Evolutionary conservation across 2,797 vertebrate genomes (phyloP), one percentile per base, ranked within the genome.

Genomic region (Coluber constrictor): DNA sequence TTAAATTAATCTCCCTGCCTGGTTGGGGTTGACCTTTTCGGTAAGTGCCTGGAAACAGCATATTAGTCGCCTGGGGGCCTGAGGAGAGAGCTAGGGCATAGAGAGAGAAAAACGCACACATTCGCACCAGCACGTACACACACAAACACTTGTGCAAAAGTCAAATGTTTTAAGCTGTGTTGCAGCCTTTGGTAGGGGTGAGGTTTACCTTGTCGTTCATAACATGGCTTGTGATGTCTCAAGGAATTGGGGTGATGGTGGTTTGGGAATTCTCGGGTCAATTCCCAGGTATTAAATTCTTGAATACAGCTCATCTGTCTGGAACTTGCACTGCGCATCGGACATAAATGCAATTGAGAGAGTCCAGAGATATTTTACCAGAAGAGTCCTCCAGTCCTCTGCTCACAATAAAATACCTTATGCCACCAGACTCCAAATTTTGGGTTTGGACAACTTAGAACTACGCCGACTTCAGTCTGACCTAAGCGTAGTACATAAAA

Each of bases 1-100:
- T 91, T 94, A 92, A 96, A 98, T 96, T 94, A 96, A 96, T 96
- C 96, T 96, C 94, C 94, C 96, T 92, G 88, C n/a, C 93, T 55
- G 86, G 95, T 92, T 91, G 79, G 57, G 37, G 96, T 94, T 97
- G 97, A 97, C 97, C 97, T 97, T 94, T 94, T 63, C 70, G 94
- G 93, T 91, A 92, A 59, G n/a, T 96, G 97, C 91, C 96, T 97
- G 96, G 95, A 96, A 96, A 97, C 96, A 96, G 87, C 95, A 88
- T 94, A 95, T 92, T 94, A 32, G 92, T 95, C 88, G 95, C 94
- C 92, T 54, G 90, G 95, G 95, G 95, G 92, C 93, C 93, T 95
- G 51, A 18, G 16, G 56, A 37, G 0, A 92, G 83, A 32, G 90
- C 92, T 90, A 89, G 92, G 93, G 63, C 66, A 90, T 87, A 43